Percentiles rank a stretch among this genome's conserved stretches.
Conservation (phyloP, 2,888 invertebrate species). For the Helleia helle region DNA sequence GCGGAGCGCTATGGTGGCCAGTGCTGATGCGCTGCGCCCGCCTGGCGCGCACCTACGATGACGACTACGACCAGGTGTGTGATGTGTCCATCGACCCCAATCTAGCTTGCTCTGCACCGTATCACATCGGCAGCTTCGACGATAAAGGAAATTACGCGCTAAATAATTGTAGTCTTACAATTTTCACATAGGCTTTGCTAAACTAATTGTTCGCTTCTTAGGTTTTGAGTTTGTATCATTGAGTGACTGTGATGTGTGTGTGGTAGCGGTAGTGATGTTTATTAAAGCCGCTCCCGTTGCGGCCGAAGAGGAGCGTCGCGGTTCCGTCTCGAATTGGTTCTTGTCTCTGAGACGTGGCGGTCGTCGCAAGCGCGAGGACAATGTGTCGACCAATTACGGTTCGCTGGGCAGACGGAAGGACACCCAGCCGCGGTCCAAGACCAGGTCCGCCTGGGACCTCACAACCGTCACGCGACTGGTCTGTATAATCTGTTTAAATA, state of each 20-base stretch:
- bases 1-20: constrained; percentile 70
- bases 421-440: constrained; percentile 61
- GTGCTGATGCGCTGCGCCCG: constrained; percentile 61
- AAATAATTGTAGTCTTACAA: constrained; percentile 40
- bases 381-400: constrained; percentile 58
- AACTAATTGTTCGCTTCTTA: constrained; percentile 55
- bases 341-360: constrained; percentile 81
- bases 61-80: constrained; percentile 67
- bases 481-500: constrained; percentile 65
- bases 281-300: constrained; percentile 63
- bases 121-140: constrained; percentile 40
- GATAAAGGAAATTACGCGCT: neutral
- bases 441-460: constrained; percentile 76
- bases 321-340: constrained; percentile 86
- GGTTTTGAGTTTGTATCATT: constrained; percentile 42
- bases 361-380: constrained; percentile 59
- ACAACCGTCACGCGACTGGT: constrained; percentile 72
- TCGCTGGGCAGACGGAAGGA: constrained; percentile 68
- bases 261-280: constrained; percentile 61
- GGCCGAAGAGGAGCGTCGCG: constrained; percentile 76
- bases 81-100: constrained; percentile 25
- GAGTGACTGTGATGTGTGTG: constrained; percentile 57
- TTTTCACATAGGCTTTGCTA: constrained; percentile 57
- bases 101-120: constrained; percentile 39
- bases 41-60: constrained; percentile 55